Evolutionary conservation across 2,888 invertebrate genomes (phyloP).

Genomic region (Desoria tigrina): DNA sequence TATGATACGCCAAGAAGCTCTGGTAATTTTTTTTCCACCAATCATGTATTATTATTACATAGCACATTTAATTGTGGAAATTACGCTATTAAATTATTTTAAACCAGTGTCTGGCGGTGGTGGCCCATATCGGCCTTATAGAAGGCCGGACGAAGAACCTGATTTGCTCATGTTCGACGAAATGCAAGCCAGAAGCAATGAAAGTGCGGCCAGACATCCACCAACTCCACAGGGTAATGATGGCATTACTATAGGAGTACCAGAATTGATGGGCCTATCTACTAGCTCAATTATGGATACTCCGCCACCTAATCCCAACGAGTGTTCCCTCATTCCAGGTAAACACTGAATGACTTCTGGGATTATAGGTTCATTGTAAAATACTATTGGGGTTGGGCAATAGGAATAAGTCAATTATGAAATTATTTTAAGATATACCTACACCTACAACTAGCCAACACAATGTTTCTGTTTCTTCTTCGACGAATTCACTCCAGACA

Average conservation of each 20-base stretch:
- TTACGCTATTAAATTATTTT: background rate
- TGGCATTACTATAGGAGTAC: slow-evolving; percentile 35
- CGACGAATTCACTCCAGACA: slow-evolving; percentile 30
- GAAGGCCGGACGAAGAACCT: slow-evolving; percentile 44
- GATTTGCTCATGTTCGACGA: slow-evolving; percentile 49
- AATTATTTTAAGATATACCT: slow-evolving; percentile 25
- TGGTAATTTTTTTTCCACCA: slow-evolving; percentile 30
- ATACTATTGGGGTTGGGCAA: too few species aligned
- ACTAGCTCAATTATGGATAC: slow-evolving; percentile 14
- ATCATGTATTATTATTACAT: background rate
- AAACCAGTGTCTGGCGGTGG: slow-evolving; percentile 49
- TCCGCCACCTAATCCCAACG: slow-evolving; percentile 20
- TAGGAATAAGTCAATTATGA: too few species aligned
- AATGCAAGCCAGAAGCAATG: slow-evolving; percentile 38
- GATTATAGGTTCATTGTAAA: background rate
- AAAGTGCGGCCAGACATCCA: slow-evolving; percentile 30
- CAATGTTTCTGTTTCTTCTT: slow-evolving; percentile 22
- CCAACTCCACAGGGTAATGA: slow-evolving; percentile 26
- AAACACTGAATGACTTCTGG: background rate
- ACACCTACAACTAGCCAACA: slow-evolving; percentile 31
- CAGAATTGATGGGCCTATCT: slow-evolving; percentile 22
- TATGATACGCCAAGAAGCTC: slow-evolving; percentile 50
- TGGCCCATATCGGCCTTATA: slow-evolving; percentile 18
- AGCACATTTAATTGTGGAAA: background rate
- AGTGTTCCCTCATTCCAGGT: slow-evolving; percentile 27